These are phyloP conservation scores for Emys orbicularis DNA, from an alignment of 2,797 vertebrate genomes.

Conservation along the genomic window DNA sequence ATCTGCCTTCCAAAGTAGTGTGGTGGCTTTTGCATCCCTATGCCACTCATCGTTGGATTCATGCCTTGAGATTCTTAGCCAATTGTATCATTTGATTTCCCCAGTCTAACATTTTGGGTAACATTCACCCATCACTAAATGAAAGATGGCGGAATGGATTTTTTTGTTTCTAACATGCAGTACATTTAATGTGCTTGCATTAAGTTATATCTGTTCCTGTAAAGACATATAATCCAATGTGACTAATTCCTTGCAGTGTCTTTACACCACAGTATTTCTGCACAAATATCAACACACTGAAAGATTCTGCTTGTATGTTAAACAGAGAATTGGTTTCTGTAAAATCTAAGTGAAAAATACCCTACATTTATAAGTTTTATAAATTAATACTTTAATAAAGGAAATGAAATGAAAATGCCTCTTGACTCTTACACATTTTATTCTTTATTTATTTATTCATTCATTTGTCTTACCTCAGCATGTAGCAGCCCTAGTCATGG, in stretches of 20 bases:
- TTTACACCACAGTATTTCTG: neutral
- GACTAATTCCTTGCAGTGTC: neutral
- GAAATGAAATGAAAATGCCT: neutral
- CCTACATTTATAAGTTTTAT: neutral
- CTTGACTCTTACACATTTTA: accelerated
- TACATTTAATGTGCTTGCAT: neutral
- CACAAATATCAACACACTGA: neutral
- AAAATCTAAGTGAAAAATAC: neutral
- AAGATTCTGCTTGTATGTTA: neutral
- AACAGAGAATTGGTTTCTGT: neutral
- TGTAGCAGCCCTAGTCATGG: neutral
- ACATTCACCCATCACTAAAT: neutral
- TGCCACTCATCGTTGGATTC: neutral
- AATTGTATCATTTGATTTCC: neutral
- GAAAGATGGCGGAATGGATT: neutral
- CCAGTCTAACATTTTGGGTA: neutral
- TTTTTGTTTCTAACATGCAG: neutral
- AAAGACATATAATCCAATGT: neutral
- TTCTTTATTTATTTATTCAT: neutral
- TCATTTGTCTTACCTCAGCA: neutral
- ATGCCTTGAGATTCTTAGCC: neutral
- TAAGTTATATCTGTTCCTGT: neutral
- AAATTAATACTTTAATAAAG: neutral
- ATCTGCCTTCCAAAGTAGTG: neutral
- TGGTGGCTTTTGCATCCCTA: neutral